A percentile compares a stretch with the other conserved stretches of the same genome.
phyloP scores from a whole-genome alignment of 2,113 vertebrate genomes.

The Gambusia holbrooki region DNA sequence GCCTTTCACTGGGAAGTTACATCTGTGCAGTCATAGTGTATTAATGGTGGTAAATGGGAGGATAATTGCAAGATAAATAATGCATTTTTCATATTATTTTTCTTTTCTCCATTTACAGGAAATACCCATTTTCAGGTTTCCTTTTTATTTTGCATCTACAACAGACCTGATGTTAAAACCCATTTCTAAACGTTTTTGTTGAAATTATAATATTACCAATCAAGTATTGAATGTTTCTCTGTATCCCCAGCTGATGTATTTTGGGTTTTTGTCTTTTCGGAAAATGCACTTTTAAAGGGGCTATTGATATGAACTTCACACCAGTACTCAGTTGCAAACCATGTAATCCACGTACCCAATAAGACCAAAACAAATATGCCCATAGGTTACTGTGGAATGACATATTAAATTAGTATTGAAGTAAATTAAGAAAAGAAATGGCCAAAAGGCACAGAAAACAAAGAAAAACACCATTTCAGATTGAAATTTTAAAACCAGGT shows the following conservation, averaged over 20 bases:
- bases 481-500: background rate
- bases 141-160: constrained; percentile 13
- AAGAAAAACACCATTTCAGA: background rate
- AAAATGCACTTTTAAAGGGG: background rate
- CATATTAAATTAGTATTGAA: background rate
- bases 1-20: constrained; percentile 37
- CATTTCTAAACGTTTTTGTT: background rate
- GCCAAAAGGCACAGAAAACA: background rate
- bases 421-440: background rate
- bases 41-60: constrained; percentile 71
- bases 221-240: background rate
- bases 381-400: background rate
- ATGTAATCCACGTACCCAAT: background rate
- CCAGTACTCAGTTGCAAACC: too few species aligned
- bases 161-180: constrained; percentile 5
- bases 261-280: background rate
- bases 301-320: background rate
- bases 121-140: constrained; percentile 49
- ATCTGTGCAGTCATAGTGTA: constrained; percentile 57
- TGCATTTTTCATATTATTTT: constrained; percentile 58
- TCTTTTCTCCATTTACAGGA: constrained; percentile 43
- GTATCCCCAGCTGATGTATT: background rate
- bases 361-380: background rate
- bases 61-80: constrained; percentile 70
- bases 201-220: background rate